phyloP scores from a whole-genome alignment of 2,113 vertebrate species.

The Riparia riparia region DNA sequence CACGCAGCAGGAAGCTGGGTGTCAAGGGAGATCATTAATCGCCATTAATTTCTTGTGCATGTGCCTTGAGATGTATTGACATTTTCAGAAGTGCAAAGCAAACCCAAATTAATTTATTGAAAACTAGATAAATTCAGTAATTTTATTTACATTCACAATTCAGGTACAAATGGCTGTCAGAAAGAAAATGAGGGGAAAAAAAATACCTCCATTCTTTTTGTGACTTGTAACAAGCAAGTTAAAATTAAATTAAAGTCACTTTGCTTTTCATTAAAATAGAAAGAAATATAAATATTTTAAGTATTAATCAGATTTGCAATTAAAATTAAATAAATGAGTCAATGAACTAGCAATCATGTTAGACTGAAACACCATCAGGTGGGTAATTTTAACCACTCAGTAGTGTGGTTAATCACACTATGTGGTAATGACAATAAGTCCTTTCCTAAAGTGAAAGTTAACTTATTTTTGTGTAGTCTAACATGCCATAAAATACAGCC shows the following conservation, averaged over 20 bases:
- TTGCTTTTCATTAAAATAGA: background rate
- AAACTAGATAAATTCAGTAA: background rate
- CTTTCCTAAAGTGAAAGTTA: background rate
- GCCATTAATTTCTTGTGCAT: background rate
- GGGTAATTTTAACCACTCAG: background rate
- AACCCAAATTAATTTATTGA: background rate
- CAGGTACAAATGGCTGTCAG: background rate
- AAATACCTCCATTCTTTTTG: background rate
- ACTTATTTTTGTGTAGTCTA: background rate
- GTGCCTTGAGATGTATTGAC: background rate
- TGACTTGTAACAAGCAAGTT: background rate
- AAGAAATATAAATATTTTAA: background rate
- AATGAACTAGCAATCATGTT: background rate
- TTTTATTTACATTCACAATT: constrained; percentile 11
- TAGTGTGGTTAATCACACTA: background rate
- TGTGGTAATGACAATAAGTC: background rate
- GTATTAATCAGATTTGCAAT: background rate
- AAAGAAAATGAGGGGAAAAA: background rate
- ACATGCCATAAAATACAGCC: background rate
- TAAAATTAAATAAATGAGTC: background rate
- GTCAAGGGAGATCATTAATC: background rate
- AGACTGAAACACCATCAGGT: background rate
- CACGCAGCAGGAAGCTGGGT: background rate
- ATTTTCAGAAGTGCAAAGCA: background rate
- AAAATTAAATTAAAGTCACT: background rate